Base-by-base conservation (phyloP, 2,113 vertebrate genomes). In the Myotis lucifugus region DNA sequence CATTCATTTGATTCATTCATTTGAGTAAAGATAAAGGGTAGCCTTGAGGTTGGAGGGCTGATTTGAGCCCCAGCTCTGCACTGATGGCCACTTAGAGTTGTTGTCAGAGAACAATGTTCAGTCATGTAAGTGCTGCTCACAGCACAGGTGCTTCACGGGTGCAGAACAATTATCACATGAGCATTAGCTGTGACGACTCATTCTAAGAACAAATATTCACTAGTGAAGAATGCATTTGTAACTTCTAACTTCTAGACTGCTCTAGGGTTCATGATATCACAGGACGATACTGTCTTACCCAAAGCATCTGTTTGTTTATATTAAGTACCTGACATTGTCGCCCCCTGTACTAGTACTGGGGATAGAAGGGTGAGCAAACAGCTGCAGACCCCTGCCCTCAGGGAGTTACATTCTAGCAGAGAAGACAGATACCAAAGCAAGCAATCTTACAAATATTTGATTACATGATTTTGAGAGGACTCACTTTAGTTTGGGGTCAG, bases 351-450 rank as follows among this genome's bases (percentile, higher is more conserved):
- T 23, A n/a, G 40, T 73, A 23, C 54, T 54, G 29, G 46, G 34
- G 7, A 15, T 21, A 11, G 34, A 88, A 66, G 10, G 27, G 8
- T 21, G 4, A 40, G n/a, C 25, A 42, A 88, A n/a, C n/a, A 66
- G 76, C n/a, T 10, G 0, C 32, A 54, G 37, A 6, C 3, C 1
- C 3, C 48, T 59, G 2, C 18, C 6, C 17, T 21, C 18, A 5
- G 32, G 48, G 59, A 46, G 23, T n/a, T 84, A 21, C 56, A 32
- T 67, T 69, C 5, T 32, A 69, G 37, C 69, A 77, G 79, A 76
- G 59, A 56, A 69, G 69, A 59, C 8, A 29, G 9, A n/a, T 3
- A 73, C 13, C 37, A 61, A 46, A 74, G 73, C 14, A 46, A 74
- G 73, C 14, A 25, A 69, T 29, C 59, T 56, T 84, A 32, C 37